Conservation (phyloP, 2,888 invertebrate genomes). For the Xanthorhoe designata region DNA sequence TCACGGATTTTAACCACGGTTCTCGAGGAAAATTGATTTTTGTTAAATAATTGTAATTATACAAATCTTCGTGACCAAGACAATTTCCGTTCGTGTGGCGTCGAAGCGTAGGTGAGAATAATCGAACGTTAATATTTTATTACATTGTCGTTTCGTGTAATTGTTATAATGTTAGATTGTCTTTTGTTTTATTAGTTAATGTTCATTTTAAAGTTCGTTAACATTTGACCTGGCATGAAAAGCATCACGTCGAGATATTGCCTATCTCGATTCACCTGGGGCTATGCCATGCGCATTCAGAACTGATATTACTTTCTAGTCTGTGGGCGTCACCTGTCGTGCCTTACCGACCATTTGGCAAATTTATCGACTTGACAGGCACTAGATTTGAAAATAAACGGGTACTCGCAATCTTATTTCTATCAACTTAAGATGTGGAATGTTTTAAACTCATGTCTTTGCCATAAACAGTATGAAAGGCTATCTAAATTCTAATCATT, state of each 20-base stretch:
- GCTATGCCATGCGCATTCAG: conserved; percentile 39
- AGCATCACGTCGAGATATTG: conserved; percentile 28
- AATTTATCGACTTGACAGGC: conserved; percentile 31
- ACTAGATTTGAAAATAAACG: conserved; percentile 14
- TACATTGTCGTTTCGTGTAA: conserved; percentile 36
- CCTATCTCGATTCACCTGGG: conserved; percentile 31
- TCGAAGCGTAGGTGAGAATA: conserved; percentile 43
- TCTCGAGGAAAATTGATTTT: conserved; percentile 30
- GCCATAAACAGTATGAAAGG: conserved; percentile 15
- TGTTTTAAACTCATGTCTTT: conserved; percentile 13
- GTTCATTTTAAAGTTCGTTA: conserved; percentile 37
- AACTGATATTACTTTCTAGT: conserved; percentile 64
- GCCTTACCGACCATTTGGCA: conserved; percentile 55
- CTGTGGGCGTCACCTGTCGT: conserved; percentile 72
- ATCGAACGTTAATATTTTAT: conserved; percentile 39
- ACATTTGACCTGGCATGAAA: conserved; percentile 36
- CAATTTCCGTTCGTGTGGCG: conserved; percentile 35
- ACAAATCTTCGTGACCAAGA: conserved; percentile 22
- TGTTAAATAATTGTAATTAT: conserved; percentile 26
- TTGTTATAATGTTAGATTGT: conserved; percentile 39
- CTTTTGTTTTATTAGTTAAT: conserved; percentile 33
- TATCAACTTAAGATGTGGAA: conserved; percentile 17
- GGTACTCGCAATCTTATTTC: conserved; percentile 13
- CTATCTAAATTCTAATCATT: conserved; percentile 40
- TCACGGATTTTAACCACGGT: conserved; percentile 21